Evolutionary conservation across 2,113 vertebrate species (phyloP), one percentile per base, ranked within the genome.

Genomic region (Lepus americanus): DNA sequence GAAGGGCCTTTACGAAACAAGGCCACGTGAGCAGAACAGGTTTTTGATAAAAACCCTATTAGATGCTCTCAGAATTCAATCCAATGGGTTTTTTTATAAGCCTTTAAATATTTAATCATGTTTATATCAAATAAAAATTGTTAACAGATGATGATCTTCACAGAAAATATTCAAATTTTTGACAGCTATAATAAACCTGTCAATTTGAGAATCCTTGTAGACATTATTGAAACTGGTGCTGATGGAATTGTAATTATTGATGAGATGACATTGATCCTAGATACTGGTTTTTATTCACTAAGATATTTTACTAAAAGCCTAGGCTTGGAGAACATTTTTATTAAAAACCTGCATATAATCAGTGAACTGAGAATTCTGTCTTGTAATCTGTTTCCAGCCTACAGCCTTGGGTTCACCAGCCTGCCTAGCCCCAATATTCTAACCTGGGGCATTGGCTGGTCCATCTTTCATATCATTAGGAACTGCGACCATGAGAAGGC

Each of bases 121-220:
- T 51, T 69, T 83, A 77, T 39, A 29, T 1, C 61, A 51, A 59
- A 55, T 61, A 81, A 49, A 81, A 31, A 61, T 44, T 20, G 9
- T 39, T 44, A 17, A 64, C 39, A 77, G 66, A 25, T 77, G 49
- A 64, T 19, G 44, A 44, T 44, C 78, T 77, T 67, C 36, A 36
- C 29, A 44, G 77, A 80, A 44, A 17, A 59, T 79, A 59, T 44
- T 72, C 27, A 61, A 79, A 36, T 10, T n/a, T 76, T 92, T 88
- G 84, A 29, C 78, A 77, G 53, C 22, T 78, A 2, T 87, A 76
- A 53, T 83, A 88, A 77, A 55, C 64, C 20, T 27, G 19, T 67
- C 49, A 53, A 4, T 64, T 84, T 95, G 84, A 83, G 70, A 92
- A 88, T 82, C n/a, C 17, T 66, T 66, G n/a, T 25, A 85, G 39